Evolutionary conservation across 2,113 vertebrate genomes (phyloP).

Genomic region (Microtus richardsoni): DNA sequence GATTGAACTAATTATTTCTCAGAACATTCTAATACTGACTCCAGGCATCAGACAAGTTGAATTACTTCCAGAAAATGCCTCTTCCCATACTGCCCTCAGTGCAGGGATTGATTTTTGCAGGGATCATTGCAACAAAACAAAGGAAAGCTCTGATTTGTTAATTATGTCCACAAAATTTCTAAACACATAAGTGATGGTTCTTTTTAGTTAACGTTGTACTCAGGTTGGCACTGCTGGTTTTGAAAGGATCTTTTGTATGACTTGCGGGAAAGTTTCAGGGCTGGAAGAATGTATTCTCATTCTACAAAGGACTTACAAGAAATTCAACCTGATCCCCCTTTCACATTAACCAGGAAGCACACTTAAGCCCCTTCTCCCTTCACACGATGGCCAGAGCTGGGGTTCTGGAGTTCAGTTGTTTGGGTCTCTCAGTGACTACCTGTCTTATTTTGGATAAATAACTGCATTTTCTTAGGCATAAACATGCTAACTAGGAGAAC

Average conservation of each 20-base stretch:
- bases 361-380: neutral
- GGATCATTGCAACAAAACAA: neutral
- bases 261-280: neutral
- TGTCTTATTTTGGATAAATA: neutral
- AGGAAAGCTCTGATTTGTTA: neutral
- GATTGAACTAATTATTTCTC: neutral
- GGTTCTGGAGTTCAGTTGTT: neutral
- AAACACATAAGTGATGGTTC: neutral
- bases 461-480: neutral
- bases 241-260: neutral
- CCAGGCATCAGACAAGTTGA: neutral
- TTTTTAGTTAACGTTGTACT: neutral
- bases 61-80: neutral
- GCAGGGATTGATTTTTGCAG: neutral
- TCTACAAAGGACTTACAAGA: neutral
- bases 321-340: neutral
- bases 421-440: neutral
- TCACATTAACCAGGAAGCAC: neutral
- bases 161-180: neutral
- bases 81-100: neutral
- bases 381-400: neutral
- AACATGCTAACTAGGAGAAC: neutral
- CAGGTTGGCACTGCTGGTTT: neutral
- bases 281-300: neutral
- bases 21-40: neutral